A percentile compares a stretch with the other conserved stretches of the same genome.
phyloP scores from a whole-genome alignment of 2,797 vertebrate species.

The Chelon labrosus region DNA sequence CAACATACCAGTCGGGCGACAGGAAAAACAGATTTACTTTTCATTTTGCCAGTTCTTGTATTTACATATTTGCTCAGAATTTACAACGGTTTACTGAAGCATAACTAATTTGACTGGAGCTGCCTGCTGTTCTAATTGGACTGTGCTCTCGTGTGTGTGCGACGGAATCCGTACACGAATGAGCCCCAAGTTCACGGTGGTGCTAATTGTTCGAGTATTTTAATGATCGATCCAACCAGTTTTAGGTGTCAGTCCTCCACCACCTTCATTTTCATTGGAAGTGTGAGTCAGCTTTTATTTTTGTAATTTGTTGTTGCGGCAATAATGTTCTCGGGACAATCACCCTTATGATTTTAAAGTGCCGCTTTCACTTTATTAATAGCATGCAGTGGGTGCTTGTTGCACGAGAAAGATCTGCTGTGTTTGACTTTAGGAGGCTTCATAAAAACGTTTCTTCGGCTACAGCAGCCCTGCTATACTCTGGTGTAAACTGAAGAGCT shows the following conservation, averaged over 20 bases:
- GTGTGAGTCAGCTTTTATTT: no score
- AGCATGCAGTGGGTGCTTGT: conserved; percentile 7
- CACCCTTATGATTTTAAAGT: background rate
- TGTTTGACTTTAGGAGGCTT: conserved; percentile 12
- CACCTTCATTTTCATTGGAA: no score
- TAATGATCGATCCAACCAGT: no score
- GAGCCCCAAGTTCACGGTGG: no score
- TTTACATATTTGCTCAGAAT: background rate
- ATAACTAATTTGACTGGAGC: background rate
- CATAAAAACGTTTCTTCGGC: conserved; percentile 23
- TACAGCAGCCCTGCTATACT: conserved; percentile 15
- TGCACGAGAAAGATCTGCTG: conserved; percentile 2
- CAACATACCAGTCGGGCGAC: background rate
- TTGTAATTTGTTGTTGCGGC: no score
- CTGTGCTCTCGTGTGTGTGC: background rate
- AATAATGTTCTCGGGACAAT: background rate
- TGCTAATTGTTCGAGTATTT: no score
- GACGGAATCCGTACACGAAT: no score
- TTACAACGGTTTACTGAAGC: background rate
- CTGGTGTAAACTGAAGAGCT: conserved; percentile 45
- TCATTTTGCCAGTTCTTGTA: background rate
- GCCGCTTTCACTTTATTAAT: background rate
- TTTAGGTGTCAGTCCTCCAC: no score
- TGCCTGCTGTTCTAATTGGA: background rate
- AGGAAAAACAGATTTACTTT: background rate